Evolutionary conservation across 2,888 invertebrate genomes (phyloP).

Genomic region (Cheiracanthium punctorium): DNA sequence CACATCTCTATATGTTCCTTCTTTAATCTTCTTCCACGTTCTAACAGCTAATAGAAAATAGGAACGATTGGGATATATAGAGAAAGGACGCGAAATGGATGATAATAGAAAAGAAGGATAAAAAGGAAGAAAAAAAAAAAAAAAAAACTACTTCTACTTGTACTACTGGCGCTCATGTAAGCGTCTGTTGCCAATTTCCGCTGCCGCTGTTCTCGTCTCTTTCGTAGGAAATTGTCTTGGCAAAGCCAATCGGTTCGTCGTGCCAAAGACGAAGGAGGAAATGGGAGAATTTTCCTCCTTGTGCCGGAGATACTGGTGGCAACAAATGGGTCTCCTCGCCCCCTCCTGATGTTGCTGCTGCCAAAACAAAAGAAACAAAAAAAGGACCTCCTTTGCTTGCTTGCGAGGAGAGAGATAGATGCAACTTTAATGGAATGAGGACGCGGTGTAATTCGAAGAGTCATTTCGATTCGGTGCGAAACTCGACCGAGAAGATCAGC

Average conservation of each 20-base stretch:
- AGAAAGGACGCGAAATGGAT: conserved; percentile 28
- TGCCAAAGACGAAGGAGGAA: conserved; percentile 32
- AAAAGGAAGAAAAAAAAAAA: no score
- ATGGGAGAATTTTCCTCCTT: conserved; percentile 57
- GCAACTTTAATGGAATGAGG: neutral
- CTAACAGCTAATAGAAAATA: neutral
- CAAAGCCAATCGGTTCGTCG: conserved; percentile 28
- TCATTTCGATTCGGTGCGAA: no score
- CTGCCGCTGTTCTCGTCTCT: conserved; percentile 29
- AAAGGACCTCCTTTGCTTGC: no score
- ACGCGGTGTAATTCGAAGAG: neutral
- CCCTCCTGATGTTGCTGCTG: neutral
- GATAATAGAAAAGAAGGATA: conserved; percentile 2
- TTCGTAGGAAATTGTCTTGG: conserved; percentile 58
- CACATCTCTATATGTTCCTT: no score
- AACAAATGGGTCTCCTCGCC: neutral
- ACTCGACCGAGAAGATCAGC: no score
- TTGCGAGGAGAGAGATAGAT: neutral
- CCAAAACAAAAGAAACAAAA: no score
- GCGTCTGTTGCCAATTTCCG: conserved; percentile 54
- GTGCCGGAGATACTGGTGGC: conserved; percentile 26
- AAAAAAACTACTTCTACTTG: no score
- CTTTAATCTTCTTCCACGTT: neutral
- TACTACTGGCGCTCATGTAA: no score
- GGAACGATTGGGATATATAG: neutral